phyloP scores from a whole-genome alignment of 2,797 vertebrate genomes.

The Nannoperca obscura region DNA sequence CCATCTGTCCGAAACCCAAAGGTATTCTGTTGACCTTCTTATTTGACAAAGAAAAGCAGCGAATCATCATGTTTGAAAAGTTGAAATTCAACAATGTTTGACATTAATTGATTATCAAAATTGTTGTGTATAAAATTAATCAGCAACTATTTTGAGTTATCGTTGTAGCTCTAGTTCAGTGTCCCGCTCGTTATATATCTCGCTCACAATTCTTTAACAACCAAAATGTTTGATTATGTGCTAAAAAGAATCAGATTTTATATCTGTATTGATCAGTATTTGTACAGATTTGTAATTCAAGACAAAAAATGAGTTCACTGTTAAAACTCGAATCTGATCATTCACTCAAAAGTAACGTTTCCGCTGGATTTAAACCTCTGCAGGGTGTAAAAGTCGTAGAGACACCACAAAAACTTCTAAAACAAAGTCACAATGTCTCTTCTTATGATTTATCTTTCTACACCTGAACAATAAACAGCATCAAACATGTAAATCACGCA shows the following conservation, averaged over 20 bases:
- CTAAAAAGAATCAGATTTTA: not conserved
- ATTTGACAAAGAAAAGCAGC: not conserved
- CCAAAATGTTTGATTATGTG: not conserved
- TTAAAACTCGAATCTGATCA: not conserved
- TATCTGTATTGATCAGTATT: not conserved
- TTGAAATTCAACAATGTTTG: not conserved
- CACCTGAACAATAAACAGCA: not conserved
- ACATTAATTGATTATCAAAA: constrained; percentile 11
- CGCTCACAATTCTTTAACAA: not conserved
- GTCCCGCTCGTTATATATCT: not conserved
- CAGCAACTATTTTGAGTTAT: not conserved
- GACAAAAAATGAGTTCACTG: not conserved
- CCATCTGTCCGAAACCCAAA: too few species aligned
- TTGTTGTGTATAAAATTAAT: not conserved
- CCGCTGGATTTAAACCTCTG: too few species aligned
- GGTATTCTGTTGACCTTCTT: not conserved
- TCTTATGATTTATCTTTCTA: not conserved
- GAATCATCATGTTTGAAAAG: not conserved
- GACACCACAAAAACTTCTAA: not conserved
- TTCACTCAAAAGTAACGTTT: not conserved
- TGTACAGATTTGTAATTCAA: not conserved
- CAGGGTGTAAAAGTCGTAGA: too few species aligned
- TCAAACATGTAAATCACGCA: not conserved
- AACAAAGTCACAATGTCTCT: not conserved
- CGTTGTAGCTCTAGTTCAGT: not conserved